These are phyloP conservation scores for Benitochromis conjunctus DNA, from an alignment of 2,113 vertebrate genomes.

Conservation along the genomic window DNA sequence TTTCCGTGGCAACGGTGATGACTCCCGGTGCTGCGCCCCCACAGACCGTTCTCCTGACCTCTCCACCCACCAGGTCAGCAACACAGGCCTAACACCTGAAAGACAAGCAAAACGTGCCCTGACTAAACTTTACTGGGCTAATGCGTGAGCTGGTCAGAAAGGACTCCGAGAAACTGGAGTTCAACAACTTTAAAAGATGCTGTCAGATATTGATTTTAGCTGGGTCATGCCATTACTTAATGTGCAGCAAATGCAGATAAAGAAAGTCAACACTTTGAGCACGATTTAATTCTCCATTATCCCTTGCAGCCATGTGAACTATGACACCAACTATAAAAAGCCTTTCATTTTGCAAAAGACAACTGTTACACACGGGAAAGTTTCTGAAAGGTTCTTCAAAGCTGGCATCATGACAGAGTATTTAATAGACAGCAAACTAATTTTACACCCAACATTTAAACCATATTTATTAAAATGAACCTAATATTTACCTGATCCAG, in stretches of 20 bases:
- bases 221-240: background rate
- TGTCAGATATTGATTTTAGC: background rate
- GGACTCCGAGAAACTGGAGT: background rate
- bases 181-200: background rate
- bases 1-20: slow-evolving; percentile 78
- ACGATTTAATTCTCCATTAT: background rate
- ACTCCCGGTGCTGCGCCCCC: slow-evolving; percentile 73
- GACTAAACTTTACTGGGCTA: background rate
- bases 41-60: slow-evolving; percentile 84
- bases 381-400: background rate
- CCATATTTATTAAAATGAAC: background rate
- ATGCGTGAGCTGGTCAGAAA: background rate
- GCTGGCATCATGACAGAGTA: background rate
- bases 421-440: background rate
- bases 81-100: background rate
- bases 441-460: background rate
- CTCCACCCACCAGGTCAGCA: slow-evolving; percentile 82
- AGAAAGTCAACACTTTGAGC: background rate
- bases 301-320: background rate
- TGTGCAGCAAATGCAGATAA: background rate
- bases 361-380: background rate
- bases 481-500: background rate
- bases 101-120: background rate
- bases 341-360: background rate
- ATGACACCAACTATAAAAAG: background rate